Conservation (phyloP, 2,797 vertebrate genomes). For the Anisognathus igniventris region DNA sequence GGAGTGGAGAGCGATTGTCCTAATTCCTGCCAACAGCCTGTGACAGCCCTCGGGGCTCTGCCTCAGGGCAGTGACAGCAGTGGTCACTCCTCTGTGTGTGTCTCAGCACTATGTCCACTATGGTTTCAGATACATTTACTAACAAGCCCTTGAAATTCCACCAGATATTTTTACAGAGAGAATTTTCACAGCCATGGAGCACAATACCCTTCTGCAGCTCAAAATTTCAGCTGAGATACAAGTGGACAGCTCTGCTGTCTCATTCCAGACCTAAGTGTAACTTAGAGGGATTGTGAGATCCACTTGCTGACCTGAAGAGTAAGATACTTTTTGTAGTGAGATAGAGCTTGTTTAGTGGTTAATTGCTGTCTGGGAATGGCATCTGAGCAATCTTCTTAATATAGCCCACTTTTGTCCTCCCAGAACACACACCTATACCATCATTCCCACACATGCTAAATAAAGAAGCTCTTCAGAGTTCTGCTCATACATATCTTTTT, state of each 20-base stretch:
- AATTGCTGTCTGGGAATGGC: background rate
- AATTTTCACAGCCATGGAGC: background rate
- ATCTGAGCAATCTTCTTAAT: background rate
- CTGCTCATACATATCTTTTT: background rate
- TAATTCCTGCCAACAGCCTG: background rate
- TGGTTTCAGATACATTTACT: background rate
- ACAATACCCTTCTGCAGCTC: background rate
- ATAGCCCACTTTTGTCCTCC: background rate
- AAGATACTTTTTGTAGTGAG: background rate
- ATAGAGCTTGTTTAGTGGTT: background rate
- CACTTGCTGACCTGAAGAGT: background rate
- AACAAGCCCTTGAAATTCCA: background rate
- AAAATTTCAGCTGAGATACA: background rate
- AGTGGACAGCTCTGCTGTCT: background rate
- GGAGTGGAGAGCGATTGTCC: background rate
- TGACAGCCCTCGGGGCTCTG: accelerated
- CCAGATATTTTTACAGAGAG: background rate
- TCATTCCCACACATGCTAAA: background rate
- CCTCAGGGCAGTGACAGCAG: background rate
- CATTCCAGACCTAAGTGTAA: background rate
- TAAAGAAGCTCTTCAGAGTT: conserved; percentile 3
- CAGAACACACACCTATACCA: background rate
- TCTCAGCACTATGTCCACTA: background rate
- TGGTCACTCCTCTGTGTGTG: background rate
- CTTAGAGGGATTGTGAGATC: background rate